phyloP scores from a whole-genome alignment of 2,888 invertebrate species.

The Subacronicta megacephala region DNA sequence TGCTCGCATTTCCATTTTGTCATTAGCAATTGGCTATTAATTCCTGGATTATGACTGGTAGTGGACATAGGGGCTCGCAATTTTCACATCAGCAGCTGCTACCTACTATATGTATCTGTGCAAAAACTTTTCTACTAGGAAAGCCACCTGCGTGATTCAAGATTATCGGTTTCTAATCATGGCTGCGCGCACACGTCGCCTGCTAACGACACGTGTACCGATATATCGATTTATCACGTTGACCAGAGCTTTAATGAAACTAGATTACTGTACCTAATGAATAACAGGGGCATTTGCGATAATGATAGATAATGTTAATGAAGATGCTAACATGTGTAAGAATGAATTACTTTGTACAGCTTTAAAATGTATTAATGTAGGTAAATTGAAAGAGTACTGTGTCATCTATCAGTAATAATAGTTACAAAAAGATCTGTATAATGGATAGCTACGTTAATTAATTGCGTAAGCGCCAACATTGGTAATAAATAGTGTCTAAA shows the following conservation, averaged over 20 bases:
- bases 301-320: slow-evolving; percentile 31
- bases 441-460: slow-evolving; percentile 8
- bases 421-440: neutral
- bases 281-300: slow-evolving; percentile 17
- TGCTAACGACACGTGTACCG: slow-evolving; percentile 27
- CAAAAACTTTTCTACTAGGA: slow-evolving; percentile 85
- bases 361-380: neutral
- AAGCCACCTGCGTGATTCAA: slow-evolving; percentile 81
- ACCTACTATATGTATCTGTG: slow-evolving; percentile 74
- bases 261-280: slow-evolving; percentile 38
- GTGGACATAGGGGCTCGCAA: slow-evolving; percentile 85
- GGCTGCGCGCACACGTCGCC: slow-evolving; percentile 34
- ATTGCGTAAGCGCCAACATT: slow-evolving; percentile 27
- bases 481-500: slow-evolving; percentile 24
- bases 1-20: slow-evolving; percentile 83
- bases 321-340: slow-evolving; percentile 14
- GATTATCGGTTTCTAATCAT: slow-evolving; percentile 56
- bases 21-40: slow-evolving; percentile 87
- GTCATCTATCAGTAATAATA: neutral
- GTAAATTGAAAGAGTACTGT: neutral
- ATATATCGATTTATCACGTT: slow-evolving; percentile 45
- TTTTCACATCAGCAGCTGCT: slow-evolving; percentile 83
- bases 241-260: slow-evolving; percentile 31
- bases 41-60: slow-evolving; percentile 84
- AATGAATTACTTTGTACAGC: neutral